These are phyloP conservation scores for Seira sanloemensis DNA, from an alignment of 2,888 invertebrate genomes.

Conservation along the genomic window DNA sequence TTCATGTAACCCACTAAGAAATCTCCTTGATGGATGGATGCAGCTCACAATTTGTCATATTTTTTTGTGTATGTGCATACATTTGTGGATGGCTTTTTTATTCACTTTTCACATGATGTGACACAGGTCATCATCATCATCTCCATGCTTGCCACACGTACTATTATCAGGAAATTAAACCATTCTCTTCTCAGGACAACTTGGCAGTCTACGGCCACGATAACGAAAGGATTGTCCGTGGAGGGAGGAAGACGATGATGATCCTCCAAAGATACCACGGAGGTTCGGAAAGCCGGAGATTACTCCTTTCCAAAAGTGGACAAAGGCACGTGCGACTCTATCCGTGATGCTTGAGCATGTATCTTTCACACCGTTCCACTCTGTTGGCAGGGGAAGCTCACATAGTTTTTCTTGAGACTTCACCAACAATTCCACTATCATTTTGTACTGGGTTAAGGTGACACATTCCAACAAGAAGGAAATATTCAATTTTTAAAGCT, in stretches of 20 bases:
- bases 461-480: conserved; percentile 36
- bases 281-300: conserved; percentile 42
- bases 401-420: conserved; percentile 49
- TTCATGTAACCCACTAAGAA: too few relatives aligned
- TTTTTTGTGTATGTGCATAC: too few relatives aligned
- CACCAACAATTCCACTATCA: conserved; percentile 57
- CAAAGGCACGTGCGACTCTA: conserved; percentile 53
- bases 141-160: too few relatives aligned
- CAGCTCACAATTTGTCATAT: too few relatives aligned
- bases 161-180: conserved; percentile 52
- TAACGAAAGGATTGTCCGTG: conserved; percentile 35
- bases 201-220: conserved; percentile 47
- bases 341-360: conserved; percentile 51
- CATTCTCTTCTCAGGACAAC: conserved; percentile 70
- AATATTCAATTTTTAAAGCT: not conserved
- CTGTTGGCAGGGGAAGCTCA: conserved; percentile 43
- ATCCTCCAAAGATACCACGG: too few relatives aligned
- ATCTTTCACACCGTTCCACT: conserved; percentile 51
- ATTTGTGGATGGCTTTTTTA: too few relatives aligned
- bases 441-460: conserved; percentile 45
- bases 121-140: too few relatives aligned
- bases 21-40: too few relatives aligned
- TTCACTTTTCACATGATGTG: too few relatives aligned
- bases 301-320: conserved; percentile 51
- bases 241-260: conserved; percentile 22